A percentile compares a stretch with the other conserved stretches of the same genome.
phyloP scores from a whole-genome alignment of 1,140 invertebrate species.

The Microplitis mediator region DNA sequence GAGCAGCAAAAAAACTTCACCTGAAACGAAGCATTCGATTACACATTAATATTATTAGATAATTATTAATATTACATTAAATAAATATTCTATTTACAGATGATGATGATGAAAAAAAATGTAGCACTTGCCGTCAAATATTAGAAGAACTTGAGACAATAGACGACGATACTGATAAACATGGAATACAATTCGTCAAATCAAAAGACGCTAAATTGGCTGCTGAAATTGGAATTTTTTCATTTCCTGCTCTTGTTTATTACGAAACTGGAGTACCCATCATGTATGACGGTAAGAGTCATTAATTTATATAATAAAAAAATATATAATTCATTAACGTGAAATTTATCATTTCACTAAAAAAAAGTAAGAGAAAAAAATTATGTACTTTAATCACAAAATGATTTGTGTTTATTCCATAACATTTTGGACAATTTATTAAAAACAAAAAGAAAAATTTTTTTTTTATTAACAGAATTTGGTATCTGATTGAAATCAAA shows the following conservation, averaged over 20 bases:
- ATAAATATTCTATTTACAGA: conserved; percentile 63
- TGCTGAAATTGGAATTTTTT: conserved; percentile 88
- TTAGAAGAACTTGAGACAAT: conserved; percentile 91
- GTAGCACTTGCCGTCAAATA: conserved; percentile 80
- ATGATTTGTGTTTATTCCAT: no score
- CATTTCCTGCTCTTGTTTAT: conserved; percentile 88
- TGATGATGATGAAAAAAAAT: conserved; percentile 71
- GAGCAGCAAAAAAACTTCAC: no score
- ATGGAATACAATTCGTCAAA: conserved; percentile 93
- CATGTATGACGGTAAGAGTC: conserved; percentile 88
- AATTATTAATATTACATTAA: background rate
- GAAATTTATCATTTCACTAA: background rate
- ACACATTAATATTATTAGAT: background rate
- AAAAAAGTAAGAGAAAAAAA: no score
- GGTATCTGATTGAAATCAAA: no score
- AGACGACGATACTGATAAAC: conserved; percentile 90
- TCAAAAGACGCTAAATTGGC: conserved; percentile 88
- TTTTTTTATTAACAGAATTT: no score
- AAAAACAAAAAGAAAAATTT: no score
- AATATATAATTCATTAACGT: background rate
- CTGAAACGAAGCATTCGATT: no score
- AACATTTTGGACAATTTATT: no score
- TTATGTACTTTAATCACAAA: no score
- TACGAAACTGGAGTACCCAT: conserved; percentile 92
- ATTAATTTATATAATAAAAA: conserved; percentile 17